A percentile compares a stretch with the other conserved stretches of the same genome.
Conservation (phyloP, 1,140 invertebrate species). For the Drosophila dunni region DNA sequence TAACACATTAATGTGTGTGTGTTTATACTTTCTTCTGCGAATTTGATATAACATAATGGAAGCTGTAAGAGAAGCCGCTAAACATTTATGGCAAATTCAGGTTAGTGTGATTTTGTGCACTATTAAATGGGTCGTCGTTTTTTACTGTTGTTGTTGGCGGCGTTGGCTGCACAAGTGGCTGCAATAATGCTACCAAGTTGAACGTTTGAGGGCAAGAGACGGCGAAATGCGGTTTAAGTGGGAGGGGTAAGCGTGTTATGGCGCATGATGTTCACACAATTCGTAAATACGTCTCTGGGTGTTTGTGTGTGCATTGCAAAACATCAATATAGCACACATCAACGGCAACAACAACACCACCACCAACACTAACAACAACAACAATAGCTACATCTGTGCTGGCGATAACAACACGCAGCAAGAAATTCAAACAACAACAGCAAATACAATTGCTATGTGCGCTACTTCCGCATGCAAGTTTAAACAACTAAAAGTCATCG, state of each 20-base stretch:
- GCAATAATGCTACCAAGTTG: constrained; percentile 40
- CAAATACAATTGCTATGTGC: constrained; percentile 58
- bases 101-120: constrained; percentile 78
- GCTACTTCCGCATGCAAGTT: constrained; percentile 78
- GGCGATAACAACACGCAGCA: constrained; percentile 65
- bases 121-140: constrained; percentile 68
- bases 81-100: constrained; percentile 77
- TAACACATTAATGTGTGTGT: not conserved
- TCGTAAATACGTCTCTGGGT: constrained; percentile 4
- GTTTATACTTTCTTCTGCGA: constrained; percentile 53
- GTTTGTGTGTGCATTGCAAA: constrained; percentile 52
- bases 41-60: constrained; percentile 64
- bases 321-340: constrained; percentile 62
- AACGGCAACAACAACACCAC: constrained; percentile 20
- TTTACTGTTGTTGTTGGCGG: constrained; percentile 21
- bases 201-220: not conserved
- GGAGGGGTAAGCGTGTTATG: constrained; percentile 8
- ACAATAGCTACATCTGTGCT: constrained; percentile 67
- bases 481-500: constrained; percentile 64
- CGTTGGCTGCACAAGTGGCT: constrained; percentile 63
- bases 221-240: not conserved
- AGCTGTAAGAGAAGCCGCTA: constrained; percentile 50
- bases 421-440: constrained; percentile 42
- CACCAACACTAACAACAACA: constrained; percentile 44
- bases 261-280: constrained; percentile 41